Conservation (phyloP, 2,113 vertebrate species). For the Cariama cristata region DNA sequence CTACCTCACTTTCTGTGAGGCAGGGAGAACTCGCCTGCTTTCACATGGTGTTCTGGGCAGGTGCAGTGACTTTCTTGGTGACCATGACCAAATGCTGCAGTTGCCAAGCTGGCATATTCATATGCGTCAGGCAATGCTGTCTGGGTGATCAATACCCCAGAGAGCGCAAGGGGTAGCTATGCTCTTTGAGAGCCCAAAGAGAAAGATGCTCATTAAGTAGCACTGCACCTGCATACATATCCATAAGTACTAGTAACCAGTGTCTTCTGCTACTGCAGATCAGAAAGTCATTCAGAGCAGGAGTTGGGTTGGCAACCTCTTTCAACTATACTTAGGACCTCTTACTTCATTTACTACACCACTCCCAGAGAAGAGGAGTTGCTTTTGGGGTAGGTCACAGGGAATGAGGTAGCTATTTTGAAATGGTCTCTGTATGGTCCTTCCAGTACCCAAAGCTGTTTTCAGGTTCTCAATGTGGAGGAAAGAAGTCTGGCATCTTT, state of each 20-base stretch:
- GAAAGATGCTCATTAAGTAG: not conserved
- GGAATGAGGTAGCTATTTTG: not conserved
- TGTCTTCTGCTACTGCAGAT: not conserved
- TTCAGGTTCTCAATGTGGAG: not conserved
- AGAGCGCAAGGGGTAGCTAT: not conserved
- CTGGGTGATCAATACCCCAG: not conserved
- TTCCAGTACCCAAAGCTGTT: not conserved
- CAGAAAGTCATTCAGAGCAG: not conserved
- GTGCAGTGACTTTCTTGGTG: not conserved
- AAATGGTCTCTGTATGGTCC: not conserved
- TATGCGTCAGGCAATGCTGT: not conserved
- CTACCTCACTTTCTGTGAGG: not conserved
- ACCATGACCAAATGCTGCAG: not conserved
- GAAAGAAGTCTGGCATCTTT: not conserved
- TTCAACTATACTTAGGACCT: not conserved
- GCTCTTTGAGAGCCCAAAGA: not conserved
- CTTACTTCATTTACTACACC: not conserved
- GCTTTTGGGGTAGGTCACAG: not conserved
- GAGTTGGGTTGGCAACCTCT: not conserved
- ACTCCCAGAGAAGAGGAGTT: not conserved
- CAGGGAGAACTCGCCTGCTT: not conserved
- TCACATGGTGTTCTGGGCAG: not conserved
- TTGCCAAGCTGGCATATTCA: not conserved
- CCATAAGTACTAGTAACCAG: not conserved
- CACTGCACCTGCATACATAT: not conserved